Conservation (phyloP, 2,113 vertebrate species). For the Chlamydotis undulata region DNA sequence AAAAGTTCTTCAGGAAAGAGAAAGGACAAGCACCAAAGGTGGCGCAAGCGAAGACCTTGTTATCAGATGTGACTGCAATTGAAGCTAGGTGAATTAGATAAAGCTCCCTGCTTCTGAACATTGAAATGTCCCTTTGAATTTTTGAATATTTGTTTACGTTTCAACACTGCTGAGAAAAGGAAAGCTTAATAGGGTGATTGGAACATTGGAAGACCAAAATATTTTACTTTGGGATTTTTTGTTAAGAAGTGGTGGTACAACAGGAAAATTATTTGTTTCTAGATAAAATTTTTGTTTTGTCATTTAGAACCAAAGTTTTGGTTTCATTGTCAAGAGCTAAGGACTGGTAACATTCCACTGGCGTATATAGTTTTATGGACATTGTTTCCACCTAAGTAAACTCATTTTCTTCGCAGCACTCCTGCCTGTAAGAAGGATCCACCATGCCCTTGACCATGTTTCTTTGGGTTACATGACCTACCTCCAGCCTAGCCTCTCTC, state of each 20-base stretch:
- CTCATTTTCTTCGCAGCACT: background rate
- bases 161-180: background rate
- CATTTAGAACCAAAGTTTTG: background rate
- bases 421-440: background rate
- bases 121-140: background rate
- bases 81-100: background rate
- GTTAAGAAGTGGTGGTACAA: background rate
- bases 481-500: background rate
- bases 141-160: background rate
- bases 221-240: background rate
- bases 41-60: background rate
- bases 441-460: background rate
- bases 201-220: background rate
- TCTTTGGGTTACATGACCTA: background rate
- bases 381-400: background rate
- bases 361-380: background rate
- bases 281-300: background rate
- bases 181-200: background rate
- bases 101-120: background rate
- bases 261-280: background rate
- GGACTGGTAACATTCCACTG: background rate
- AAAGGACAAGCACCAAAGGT: background rate
- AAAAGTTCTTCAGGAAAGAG: background rate
- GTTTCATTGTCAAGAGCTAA: background rate
- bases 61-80: background rate